These are phyloP conservation scores for Albula glossodonta DNA, from an alignment of 2,113 vertebrate species.

Conservation along the genomic window DNA sequence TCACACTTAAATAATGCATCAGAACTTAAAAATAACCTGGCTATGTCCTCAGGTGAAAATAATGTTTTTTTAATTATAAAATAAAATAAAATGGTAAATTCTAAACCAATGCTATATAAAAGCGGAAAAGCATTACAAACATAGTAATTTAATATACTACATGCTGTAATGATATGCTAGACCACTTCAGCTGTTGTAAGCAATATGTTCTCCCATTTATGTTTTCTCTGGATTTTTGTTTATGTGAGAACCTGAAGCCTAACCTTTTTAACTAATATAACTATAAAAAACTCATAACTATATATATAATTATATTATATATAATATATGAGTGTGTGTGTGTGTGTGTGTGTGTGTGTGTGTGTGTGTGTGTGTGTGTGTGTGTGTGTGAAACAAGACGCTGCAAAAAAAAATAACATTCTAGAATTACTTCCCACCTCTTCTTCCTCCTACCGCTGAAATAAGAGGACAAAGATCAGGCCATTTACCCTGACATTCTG, in stretches of 20 bases:
- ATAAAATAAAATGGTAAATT: background rate
- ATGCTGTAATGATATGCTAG: background rate
- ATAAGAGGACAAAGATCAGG: too few species aligned
- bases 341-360: background rate
- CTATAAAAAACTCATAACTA: too few species aligned
- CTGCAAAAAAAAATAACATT: too few species aligned
- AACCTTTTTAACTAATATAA: too few species aligned
- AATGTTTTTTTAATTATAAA: background rate
- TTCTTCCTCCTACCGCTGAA: too few species aligned
- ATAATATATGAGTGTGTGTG: too few species aligned
- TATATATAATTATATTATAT: too few species aligned
- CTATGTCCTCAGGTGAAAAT: slow-evolving; percentile 8
- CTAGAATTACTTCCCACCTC: too few species aligned
- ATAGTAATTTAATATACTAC: background rate
- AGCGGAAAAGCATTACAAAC: background rate
- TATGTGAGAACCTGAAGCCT: too few species aligned
- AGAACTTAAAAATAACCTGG: background rate
- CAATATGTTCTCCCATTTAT: background rate
- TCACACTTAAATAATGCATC: background rate
- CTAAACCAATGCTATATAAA: slow-evolving; percentile 11
- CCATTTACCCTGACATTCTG: too few species aligned
- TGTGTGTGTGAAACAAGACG: background rate
- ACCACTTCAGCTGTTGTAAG: background rate
- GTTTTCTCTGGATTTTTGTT: background rate
- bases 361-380: background rate